Evolutionary conservation across 2,888 invertebrate genomes (phyloP), one percentile per base, ranked within the genome.

Genomic region (Gerosis bhagava): DNA sequence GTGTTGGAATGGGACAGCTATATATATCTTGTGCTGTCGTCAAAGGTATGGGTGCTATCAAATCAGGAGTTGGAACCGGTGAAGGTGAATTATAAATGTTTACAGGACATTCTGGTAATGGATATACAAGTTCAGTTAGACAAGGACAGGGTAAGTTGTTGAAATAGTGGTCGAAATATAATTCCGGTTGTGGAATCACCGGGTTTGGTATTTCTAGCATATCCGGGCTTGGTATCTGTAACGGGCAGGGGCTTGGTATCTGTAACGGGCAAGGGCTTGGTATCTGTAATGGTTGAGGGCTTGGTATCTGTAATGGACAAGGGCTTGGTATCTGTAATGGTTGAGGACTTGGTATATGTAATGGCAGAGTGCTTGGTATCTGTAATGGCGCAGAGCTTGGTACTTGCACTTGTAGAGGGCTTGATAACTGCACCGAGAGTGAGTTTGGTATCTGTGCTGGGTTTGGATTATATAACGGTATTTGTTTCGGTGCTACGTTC

Each of bases 1-100:
- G 43, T 1, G 43, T 13, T 2, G 43, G 43, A 11, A 43, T 11
- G 6, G 43, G 43, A 21, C 13, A 43, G 15, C 26, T 16, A 12
- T 21, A 43, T 2, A 19, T 15, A 7, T 43, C 43, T 10, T 43
- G 34, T 6, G 19, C 19, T 26, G 43, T 8, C 4, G 43, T 26
- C 13, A 43, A 43, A 5, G 22, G 22, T 3, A 40, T 6, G 3
- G 36, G 36, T 8, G 24, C 40, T 2, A 16, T 16, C 2, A 17
- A 11, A 40, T 31, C 17, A 7, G 16, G 12, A 5, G 22, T 13
- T 17, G 22, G 10, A 0, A 10, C 16, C 10, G 34, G 34, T n/a
- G n/a, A n/a, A n/a, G n/a, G n/a, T n/a, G n/a, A n/a, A n/a, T n/a
- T n/a, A n/a, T n/a, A n/a, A n/a, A n/a, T n/a, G n/a, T n/a, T n/a